Conservation (phyloP, 2,888 invertebrate genomes). For the Coenonympha glycerion region DNA sequence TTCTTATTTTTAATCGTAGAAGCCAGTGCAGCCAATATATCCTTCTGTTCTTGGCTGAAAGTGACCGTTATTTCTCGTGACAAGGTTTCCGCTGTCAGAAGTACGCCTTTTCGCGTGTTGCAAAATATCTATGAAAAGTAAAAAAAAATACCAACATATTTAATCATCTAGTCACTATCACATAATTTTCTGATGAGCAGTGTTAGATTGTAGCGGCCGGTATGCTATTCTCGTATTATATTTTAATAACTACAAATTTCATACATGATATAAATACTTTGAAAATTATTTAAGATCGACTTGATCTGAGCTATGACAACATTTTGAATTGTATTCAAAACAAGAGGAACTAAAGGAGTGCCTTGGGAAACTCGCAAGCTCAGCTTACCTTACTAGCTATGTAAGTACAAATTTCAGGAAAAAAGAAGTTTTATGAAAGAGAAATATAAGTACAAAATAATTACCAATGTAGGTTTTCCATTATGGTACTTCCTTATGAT, state of each 20-base stretch:
- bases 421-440: too few relatives aligned
- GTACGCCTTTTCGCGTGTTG: constrained; percentile 83
- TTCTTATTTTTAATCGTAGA: constrained; percentile 63
- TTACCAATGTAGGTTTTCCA: constrained; percentile 83
- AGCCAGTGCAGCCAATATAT: constrained; percentile 67
- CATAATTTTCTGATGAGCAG: too few relatives aligned
- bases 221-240: too few relatives aligned
- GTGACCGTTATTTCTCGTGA: constrained; percentile 76
- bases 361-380: background rate
- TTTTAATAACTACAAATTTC: too few relatives aligned
- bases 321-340: background rate
- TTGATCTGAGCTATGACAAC: background rate
- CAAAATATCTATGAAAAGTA: constrained; percentile 79
- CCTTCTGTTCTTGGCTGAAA: constrained; percentile 70
- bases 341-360: background rate
- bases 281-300: background rate
- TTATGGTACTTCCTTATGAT: constrained; percentile 82
- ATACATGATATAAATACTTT: constrained; percentile 53
- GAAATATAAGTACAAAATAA: too few relatives aligned
- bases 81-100: constrained; percentile 80
- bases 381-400: background rate
- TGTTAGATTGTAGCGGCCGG: too few relatives aligned
- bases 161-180: too few relatives aligned
- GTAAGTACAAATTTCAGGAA: too few relatives aligned
- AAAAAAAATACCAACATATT: too few relatives aligned